Evolutionary conservation across 2,888 invertebrate species (phyloP), one percentile per base, ranked within the genome.

Genomic region (Calameuta idolon): DNA sequence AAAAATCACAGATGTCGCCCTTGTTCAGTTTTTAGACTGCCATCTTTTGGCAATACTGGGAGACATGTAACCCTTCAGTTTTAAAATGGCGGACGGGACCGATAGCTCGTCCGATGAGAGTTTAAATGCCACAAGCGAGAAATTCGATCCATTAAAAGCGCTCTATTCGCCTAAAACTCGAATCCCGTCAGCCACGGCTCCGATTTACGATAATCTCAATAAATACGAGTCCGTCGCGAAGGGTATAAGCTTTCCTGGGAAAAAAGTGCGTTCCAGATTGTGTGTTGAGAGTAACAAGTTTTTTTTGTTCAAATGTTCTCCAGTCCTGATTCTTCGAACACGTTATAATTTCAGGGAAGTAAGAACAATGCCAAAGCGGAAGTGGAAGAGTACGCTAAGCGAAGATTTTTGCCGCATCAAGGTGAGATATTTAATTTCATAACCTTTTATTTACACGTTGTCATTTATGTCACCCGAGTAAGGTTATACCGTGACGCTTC

Each of bases 91-190:
- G 79, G 87, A 88, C 79, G 85, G 82, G 15, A 76, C 77, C 69
- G 84, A 83, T 37, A 83, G 87, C 82, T 90, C 89, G 73, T 85
- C 83, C 35, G 93, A 93, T 79, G 92, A 93, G 73, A 91, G 91
- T 85, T 87, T 95, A 78, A 93, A 95, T 85, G 91, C 93, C 75
- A 91, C 87, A 69, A 94, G 94, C 88, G 92, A 92, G 11, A 88
- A 92, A 75, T 97, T 96, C 85, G 94, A 97, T 92, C 95, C 97
- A 0, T 69, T 96, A 3, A 94, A 94, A 88, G 96, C 95, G 0
- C 91, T 97, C 23, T 95, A 95, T 84, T 93, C 94, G 0, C 83
- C 92, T 0, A 93, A 94, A 84, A 86, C 94, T 0, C 91, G 91
- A 78, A 85, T 94, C 30, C 95, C 95, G 0, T 91, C 93, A 4